Evolutionary conservation across 2,888 invertebrate species (phyloP), one percentile per base, ranked within the genome.

Genomic region (Synergus laeviventris): DNA sequence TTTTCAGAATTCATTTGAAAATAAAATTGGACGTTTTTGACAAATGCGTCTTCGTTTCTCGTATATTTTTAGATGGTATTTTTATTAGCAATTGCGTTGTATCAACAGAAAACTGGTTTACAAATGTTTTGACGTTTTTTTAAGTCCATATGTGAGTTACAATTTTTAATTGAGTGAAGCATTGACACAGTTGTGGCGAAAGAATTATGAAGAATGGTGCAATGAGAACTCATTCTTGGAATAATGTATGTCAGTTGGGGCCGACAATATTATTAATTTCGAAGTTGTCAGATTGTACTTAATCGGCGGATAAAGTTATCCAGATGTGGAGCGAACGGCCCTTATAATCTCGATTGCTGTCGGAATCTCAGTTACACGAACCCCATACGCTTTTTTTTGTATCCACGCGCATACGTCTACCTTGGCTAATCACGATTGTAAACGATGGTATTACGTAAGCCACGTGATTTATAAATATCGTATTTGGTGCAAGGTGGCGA

Each of bases 401-500:
- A 49, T 70, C 70, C 70, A 70, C 49, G 49, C 70, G 70, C 31
- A 70, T 70, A 36, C 49, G 70, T 70, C 70, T 70, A 70, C 70
- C 70, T 49, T 70, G 49, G 49, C 70, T 70, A 54, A 70, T 49
- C 70, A 70, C 49, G 70, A 70, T 70, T 70, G 70, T 70, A 70
- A 70, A 70, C 70, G 70, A 49, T 31, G n/a, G 49, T 8, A 70
- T 70, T 70, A 70, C 49, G 70, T 70, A 54, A 70, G 49, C 49
- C 24, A 31, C 24, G 70, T 70, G 70, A 70, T 70, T 70, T 70
- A 70, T 70, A 70, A 70, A 70, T 70, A 70, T 70, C 70, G 70
- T 70, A 70, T 70, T 70, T 70, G 49, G 70, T 49, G 70, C 70
- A 70, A 70, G 70, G 70, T 70, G 70, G 70, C 49, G 70, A 70